These are phyloP conservation scores for Odontothrips loti DNA, from an alignment of 2,888 invertebrate genomes.

Conservation along the genomic window DNA sequence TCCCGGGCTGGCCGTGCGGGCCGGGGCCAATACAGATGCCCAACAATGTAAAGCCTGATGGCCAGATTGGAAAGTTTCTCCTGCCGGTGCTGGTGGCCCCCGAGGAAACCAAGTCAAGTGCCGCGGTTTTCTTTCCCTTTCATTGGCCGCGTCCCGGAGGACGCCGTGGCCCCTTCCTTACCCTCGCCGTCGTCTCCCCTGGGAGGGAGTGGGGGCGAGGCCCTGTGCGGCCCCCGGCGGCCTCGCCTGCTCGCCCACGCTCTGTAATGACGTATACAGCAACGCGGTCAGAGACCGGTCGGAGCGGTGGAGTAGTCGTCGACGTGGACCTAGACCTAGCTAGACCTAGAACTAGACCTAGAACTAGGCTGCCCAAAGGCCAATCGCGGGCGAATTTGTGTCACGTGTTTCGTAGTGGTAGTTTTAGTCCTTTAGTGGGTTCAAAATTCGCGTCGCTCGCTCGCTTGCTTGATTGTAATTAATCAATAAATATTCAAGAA, in stretches of 20 bases:
- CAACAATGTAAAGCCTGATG: constrained; percentile 14
- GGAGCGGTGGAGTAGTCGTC: not conserved
- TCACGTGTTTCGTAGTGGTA: not conserved
- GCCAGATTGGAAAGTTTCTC: not conserved
- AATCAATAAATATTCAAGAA: too few species aligned
- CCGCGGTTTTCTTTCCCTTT: constrained; percentile 4
- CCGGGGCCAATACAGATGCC: not conserved
- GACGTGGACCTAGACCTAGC: not conserved
- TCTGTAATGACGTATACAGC: constrained; percentile 11
- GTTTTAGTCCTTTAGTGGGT: too few species aligned
- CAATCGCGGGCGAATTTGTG: too few species aligned
- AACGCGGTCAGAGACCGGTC: not conserved
- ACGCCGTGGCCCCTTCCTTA: not conserved
- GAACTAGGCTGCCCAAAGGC: not conserved
- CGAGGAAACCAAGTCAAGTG: constrained; percentile 7
- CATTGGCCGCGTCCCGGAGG: not conserved
- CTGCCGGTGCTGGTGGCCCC: not conserved
- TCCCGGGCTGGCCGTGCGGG: not conserved
- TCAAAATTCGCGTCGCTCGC: too few species aligned
- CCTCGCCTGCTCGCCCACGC: too few species aligned
- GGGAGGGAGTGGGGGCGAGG: not conserved
- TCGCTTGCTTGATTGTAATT: too few species aligned
- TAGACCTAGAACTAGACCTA: not conserved
- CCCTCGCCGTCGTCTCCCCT: not conserved
- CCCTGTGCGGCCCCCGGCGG: not conserved